Conservation (phyloP, 30 jellyfish, hydroid and myxozoan genomes). For the Chironex yamaguchii region DNA sequence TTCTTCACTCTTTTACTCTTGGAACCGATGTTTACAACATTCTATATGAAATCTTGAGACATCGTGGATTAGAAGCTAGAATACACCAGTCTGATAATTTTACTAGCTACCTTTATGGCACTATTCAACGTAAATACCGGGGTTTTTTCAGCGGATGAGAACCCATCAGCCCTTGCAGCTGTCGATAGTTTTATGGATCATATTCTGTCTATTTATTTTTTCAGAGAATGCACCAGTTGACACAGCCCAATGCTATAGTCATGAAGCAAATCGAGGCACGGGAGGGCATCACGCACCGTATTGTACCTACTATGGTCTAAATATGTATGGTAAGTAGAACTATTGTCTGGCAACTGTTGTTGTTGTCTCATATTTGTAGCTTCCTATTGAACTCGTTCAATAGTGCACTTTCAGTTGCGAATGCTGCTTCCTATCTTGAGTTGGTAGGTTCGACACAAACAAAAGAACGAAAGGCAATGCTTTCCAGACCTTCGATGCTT, state of each 20-base stretch:
- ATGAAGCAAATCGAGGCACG: slow-evolving; percentile 52
- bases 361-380: neutral
- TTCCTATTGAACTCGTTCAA: neutral
- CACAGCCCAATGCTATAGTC: slow-evolving; percentile 53
- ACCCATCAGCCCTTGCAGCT: too few species aligned
- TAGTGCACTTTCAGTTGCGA: neutral
- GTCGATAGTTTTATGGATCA: too few species aligned
- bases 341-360: neutral
- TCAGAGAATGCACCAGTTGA: slow-evolving; percentile 47
- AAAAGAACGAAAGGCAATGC: slow-evolving; percentile 53
- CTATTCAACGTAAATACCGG: too few species aligned
- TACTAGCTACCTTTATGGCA: too few species aligned
- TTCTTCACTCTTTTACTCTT: too few species aligned
- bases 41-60: too few species aligned
- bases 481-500: slow-evolving; percentile 57
- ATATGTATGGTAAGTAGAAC: neutral
- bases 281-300: slow-evolving; percentile 44
- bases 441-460: slow-evolving; percentile 9
- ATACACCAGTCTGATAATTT: too few species aligned
- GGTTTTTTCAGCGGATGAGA: too few species aligned
- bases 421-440: neutral
- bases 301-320: slow-evolving; percentile 34
- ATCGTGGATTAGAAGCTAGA: too few species aligned
- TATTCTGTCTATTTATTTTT: too few species aligned
- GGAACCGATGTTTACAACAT: too few species aligned